Conservation (phyloP, 1,140 invertebrate species). For the Drosophila novamexicana region DNA sequence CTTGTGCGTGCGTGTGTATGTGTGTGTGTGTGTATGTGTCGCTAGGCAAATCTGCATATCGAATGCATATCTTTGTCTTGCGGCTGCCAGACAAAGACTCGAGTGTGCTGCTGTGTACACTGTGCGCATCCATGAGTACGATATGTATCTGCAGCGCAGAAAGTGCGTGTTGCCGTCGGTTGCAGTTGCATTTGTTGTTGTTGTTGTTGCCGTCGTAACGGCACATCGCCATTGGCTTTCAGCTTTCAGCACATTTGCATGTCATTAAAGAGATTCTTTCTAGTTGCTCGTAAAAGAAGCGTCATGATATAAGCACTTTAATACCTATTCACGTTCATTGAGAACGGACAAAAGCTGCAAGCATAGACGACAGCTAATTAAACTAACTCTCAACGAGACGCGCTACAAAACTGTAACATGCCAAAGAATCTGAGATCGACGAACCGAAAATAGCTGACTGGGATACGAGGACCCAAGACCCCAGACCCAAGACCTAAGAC, state of each 20-base stretch:
- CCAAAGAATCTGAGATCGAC: conserved; percentile 58
- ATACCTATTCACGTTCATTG: conserved; percentile 21
- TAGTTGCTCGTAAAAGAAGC: background rate
- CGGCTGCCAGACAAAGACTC: conserved; percentile 30
- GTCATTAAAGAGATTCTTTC: conserved; percentile 36
- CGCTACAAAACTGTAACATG: conserved; percentile 64
- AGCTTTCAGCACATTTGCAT: conserved; percentile 62
- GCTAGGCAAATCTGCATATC: conserved; percentile 76
- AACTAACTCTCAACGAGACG: conserved; percentile 47
- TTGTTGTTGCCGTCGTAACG: conserved; percentile 36
- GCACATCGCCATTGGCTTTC: conserved; percentile 7
- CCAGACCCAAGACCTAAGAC: background rate
- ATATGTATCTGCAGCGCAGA: conserved; percentile 13
- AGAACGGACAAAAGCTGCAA: conserved; percentile 26
- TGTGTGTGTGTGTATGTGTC: conserved; percentile 35
- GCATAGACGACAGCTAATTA: conserved; percentile 47
- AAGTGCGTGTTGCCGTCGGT: conserved; percentile 43
- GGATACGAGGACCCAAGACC: background rate
- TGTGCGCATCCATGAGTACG: conserved; percentile 6
- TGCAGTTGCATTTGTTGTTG: conserved; percentile 16
- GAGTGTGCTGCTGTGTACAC: background rate
- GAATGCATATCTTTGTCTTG: conserved; percentile 70
- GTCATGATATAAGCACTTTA: background rate
- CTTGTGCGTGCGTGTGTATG: conserved; percentile 26
- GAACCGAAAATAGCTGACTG: conserved; percentile 64